phyloP scores from a whole-genome alignment of 2,113 vertebrate species.

The Pseudopodoces humilis region DNA sequence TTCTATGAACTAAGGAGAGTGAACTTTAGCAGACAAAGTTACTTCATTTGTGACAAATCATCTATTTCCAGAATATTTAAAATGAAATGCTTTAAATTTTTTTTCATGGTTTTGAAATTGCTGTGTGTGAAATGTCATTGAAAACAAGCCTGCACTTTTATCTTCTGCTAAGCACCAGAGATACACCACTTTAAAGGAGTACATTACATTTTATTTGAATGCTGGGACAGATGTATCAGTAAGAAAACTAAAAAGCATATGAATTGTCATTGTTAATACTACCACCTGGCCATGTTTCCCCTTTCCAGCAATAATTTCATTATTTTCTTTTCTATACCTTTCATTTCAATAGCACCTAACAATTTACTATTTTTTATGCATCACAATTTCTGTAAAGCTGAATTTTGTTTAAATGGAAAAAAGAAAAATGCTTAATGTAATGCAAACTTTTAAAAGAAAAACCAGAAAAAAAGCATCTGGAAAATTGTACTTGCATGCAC shows the following conservation, averaged over 20 bases:
- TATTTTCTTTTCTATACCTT: not conserved
- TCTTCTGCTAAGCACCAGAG: conserved; percentile 2
- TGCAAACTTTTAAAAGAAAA: not conserved
- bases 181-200: not conserved
- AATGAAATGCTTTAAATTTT: not conserved
- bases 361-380: not conserved
- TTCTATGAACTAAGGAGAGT: not conserved
- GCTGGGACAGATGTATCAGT: not conserved
- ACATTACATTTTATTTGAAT: not conserved
- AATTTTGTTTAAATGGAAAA: not conserved
- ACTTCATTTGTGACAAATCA: not conserved
- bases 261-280: not conserved
- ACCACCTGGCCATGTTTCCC: not conserved
- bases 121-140: not conserved
- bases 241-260: not conserved
- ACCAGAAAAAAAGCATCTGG: not conserved
- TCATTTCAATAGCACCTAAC: not conserved
- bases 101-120: not conserved
- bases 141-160: conserved; percentile 7
- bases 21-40: not conserved
- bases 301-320: not conserved
- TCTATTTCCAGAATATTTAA: not conserved
- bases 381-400: not conserved
- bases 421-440: not conserved
- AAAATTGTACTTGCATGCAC: not conserved